Base-by-base conservation (phyloP, 2,113 vertebrate genomes). In the Thalassoma bifasciatum region DNA sequence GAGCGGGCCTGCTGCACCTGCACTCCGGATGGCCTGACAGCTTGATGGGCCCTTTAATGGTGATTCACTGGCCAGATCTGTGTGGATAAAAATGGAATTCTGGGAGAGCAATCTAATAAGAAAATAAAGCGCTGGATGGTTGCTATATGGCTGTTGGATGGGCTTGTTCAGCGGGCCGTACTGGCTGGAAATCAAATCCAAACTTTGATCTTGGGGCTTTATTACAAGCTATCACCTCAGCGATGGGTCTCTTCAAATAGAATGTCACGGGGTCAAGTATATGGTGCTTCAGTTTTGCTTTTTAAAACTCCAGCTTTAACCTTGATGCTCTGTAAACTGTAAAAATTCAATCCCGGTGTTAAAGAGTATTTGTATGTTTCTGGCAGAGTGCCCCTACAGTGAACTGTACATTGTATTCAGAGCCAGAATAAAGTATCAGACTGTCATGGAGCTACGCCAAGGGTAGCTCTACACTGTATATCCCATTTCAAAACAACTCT, bases 21-120 rank as follows among this genome's bases (percentile, higher is more conserved):
- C 89, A 89, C 81, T 88, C 91, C 62, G 85, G 86, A 89, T 84
- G 82, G 80, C 86, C 91, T 93, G 91, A 93, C 92, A 93, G 89
- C 83, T 92, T 94, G 92, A 94, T 93, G 88, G 90, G 89, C 87
- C 89, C 84, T 92, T 92, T 92, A 93, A 93, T 91, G 85, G 88
- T 94, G 92, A 93, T 94, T 94, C 91, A 94, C 92, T 89, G 91
- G 88, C 88, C 85, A 91, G 88, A 92, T 92, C 92, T 93, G 69
- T 85, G 89, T 89, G 92, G 90, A 93, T 91, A 93, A 94, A 94
- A 94, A 94, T 92, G 90, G 92, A 94, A 93, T 93, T 93, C 91
- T 91, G 85, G 85, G 87, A 92, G 86, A 92, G 89, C 79, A 90
- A 91, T 93, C 89, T 92, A 91, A 93, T 92, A 92, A 92, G 88